A percentile compares a stretch with the other conserved stretches of the same genome.
Conservation (phyloP, 2,113 vertebrate species). For the Speoplatyrhinus poulsoni region DNA sequence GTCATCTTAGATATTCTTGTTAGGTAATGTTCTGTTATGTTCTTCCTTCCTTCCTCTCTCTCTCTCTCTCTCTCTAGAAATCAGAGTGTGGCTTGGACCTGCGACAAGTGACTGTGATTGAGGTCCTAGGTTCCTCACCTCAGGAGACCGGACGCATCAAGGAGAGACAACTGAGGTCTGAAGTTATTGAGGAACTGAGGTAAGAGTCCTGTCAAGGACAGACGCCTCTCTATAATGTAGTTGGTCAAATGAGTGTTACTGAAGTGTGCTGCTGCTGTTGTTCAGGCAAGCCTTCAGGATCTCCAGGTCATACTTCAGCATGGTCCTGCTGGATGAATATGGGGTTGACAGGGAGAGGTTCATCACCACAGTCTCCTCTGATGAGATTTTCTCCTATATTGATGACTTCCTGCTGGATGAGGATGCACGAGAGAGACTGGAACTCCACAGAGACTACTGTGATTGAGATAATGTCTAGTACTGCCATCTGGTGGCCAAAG, state of each 20-base stretch:
- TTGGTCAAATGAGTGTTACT: not conserved
- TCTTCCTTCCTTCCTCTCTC: not conserved
- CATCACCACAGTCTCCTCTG: constrained; percentile 78
- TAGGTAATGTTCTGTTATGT: no score
- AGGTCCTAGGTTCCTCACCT: constrained; percentile 87
- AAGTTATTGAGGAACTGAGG: constrained; percentile 91
- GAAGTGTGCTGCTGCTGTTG: constrained; percentile 11
- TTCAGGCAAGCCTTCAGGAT: constrained; percentile 85
- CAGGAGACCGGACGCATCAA: constrained; percentile 87
- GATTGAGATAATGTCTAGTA: constrained; percentile 69
- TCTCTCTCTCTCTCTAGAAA: constrained; percentile 70
- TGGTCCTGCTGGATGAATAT: constrained; percentile 88
- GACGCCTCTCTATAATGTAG: not conserved
- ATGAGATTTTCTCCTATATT: constrained; percentile 88
- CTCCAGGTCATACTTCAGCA: constrained; percentile 86
- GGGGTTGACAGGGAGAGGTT: constrained; percentile 89
- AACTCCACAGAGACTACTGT: constrained; percentile 79
- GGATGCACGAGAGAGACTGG: constrained; percentile 76
- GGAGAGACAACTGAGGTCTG: constrained; percentile 76
- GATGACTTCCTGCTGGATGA: constrained; percentile 86
- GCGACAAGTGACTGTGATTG: constrained; percentile 84
- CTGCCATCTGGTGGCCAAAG: constrained; percentile 20
- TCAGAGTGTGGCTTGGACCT: constrained; percentile 87
- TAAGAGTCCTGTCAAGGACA: constrained; percentile 42
- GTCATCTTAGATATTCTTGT: no score